Evolutionary conservation across 2,113 vertebrate genomes (phyloP).

Genomic region (Drymodes brunneopygia): DNA sequence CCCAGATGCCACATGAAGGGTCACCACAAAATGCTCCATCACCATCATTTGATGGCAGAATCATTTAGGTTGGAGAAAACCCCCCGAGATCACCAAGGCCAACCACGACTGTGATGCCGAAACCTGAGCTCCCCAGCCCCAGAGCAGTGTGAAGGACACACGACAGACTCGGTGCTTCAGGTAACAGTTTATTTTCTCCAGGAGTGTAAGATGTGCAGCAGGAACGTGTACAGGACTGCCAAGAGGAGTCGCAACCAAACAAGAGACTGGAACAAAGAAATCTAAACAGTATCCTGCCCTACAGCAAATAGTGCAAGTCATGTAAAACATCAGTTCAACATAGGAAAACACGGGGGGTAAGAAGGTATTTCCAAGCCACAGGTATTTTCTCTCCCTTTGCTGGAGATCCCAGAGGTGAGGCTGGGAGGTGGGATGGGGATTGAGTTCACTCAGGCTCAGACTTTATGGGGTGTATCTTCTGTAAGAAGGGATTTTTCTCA

Average conservation of each 20-base stretch:
- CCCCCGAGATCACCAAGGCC: not conserved
- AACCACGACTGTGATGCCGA: accelerated
- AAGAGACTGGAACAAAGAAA: slow-evolving; percentile 6
- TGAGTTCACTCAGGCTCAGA: not conserved
- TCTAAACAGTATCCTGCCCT: slow-evolving; percentile 26
- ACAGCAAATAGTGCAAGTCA: slow-evolving; percentile 61
- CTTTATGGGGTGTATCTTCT: not conserved
- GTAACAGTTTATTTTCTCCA: slow-evolving; percentile 62
- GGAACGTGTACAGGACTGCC: slow-evolving; percentile 26
- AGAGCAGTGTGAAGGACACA: not conserved
- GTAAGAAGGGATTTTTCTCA: not conserved
- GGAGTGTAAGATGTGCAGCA: slow-evolving; percentile 55
- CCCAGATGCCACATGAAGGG: not conserved
- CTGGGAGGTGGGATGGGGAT: not conserved
- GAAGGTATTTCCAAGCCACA: slow-evolving; percentile 41
- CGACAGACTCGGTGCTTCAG: not conserved
- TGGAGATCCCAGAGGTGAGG: not conserved
- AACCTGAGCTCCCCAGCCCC: not conserved
- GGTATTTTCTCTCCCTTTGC: not conserved
- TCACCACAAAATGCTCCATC: not conserved
- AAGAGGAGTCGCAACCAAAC: slow-evolving; percentile 21
- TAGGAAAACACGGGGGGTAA: not conserved
- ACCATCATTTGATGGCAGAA: not conserved
- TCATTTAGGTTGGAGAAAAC: accelerated
- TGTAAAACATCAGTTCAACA: slow-evolving; percentile 36